Percentiles rank a stretch among this genome's conserved stretches.
Evolutionary conservation across 2,888 invertebrate genomes (phyloP).

Genomic region (Drosophila acutilabella): DNA sequence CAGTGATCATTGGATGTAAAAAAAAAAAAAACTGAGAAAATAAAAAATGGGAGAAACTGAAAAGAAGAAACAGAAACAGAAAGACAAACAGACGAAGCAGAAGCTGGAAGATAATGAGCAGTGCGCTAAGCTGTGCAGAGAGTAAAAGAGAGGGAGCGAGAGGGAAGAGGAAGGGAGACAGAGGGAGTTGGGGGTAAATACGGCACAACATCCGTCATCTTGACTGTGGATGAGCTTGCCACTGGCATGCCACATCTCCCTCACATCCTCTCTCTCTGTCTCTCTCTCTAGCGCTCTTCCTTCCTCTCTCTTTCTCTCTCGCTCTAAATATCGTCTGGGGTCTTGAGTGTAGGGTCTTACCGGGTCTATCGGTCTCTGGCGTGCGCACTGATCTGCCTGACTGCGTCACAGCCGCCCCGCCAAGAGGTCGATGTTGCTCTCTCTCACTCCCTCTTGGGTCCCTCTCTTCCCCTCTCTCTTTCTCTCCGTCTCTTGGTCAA

Average conservation of each 20-base stretch:
- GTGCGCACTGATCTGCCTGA: slow-evolving; percentile 80
- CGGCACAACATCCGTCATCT: slow-evolving; percentile 77
- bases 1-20: slow-evolving; percentile 84
- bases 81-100: slow-evolving; percentile 30
- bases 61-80: slow-evolving; percentile 29
- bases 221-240: slow-evolving; percentile 63
- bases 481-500: slow-evolving; percentile 69
- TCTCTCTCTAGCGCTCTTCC: not conserved
- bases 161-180: slow-evolving; percentile 9
- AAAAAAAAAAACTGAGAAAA: slow-evolving; percentile 50
- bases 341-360: slow-evolving; percentile 15
- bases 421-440: slow-evolving; percentile 61
- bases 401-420: slow-evolving; percentile 66
- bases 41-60: slow-evolving; percentile 57
- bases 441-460: not conserved
- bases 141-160: slow-evolving; percentile 20
- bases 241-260: slow-evolving; percentile 31
- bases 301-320: not conserved
- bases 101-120: slow-evolving; percentile 37
- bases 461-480: not conserved
- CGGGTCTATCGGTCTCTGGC: slow-evolving; percentile 49
- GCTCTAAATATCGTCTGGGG: not conserved
- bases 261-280: not conserved
- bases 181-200: slow-evolving; percentile 13
- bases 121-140: slow-evolving; percentile 26